Evolutionary conservation across 2,113 vertebrate species (phyloP).

Genomic region (Podiceps cristatus): DNA sequence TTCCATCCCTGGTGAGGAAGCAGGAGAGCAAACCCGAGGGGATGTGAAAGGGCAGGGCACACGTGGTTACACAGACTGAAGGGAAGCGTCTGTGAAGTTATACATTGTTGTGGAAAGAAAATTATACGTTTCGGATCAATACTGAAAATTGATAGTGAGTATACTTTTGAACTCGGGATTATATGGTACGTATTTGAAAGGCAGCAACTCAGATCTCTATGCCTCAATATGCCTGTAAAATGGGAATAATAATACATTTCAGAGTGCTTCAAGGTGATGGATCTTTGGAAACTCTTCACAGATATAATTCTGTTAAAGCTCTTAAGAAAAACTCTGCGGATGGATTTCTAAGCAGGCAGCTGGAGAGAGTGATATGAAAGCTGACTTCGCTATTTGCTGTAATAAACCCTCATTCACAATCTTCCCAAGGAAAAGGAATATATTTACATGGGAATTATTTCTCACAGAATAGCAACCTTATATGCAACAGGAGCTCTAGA

Average conservation of each 20-base stretch:
- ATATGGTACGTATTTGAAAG: neutral
- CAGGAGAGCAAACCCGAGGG: neutral
- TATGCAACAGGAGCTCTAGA: neutral
- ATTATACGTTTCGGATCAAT: neutral
- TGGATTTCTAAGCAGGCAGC: constrained; percentile 11
- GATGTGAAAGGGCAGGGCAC: neutral
- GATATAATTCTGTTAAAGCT: neutral
- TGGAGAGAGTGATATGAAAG: neutral
- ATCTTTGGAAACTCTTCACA: neutral
- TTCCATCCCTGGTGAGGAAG: neutral
- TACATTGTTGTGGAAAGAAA: neutral
- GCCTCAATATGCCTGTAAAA: neutral
- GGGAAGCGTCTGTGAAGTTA: neutral
- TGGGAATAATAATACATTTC: neutral
- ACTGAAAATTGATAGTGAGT: neutral
- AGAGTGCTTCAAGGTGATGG: neutral
- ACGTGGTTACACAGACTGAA: neutral
- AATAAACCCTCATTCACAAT: neutral
- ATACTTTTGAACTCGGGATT: neutral
- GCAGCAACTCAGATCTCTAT: neutral
- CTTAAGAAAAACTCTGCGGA: neutral
- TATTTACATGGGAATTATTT: neutral
- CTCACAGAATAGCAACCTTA: neutral
- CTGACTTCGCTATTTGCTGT: neutral
- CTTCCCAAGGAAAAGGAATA: neutral